Evolutionary conservation across 2,113 vertebrate genomes (phyloP).

Genomic region (Boulengeromyrus knoepffleri): DNA sequence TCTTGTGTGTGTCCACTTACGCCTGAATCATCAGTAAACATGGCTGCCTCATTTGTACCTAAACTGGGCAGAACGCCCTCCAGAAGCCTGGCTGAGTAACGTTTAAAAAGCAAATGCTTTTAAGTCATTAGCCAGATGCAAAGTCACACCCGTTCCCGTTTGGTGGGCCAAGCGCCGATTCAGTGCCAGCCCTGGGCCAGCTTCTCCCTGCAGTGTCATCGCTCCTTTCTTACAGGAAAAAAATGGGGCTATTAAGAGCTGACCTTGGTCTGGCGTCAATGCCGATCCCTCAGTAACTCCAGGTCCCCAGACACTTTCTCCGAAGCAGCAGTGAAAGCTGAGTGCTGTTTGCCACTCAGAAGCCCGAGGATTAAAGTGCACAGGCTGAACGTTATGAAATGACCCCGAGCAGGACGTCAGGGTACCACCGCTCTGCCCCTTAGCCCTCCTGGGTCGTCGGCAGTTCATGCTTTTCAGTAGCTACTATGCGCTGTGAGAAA

Average conservation of each 20-base stretch:
- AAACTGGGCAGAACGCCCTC: background rate
- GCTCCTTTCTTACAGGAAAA: background rate
- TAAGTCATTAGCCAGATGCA: slow-evolving; percentile 3
- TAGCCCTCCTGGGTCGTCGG: background rate
- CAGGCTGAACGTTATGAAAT: background rate
- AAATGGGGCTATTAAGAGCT: background rate
- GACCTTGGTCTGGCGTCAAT: background rate
- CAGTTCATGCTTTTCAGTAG: background rate
- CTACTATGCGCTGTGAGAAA: background rate
- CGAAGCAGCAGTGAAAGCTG: background rate
- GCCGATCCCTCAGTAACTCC: background rate
- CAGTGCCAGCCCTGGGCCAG: background rate
- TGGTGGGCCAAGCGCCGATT: background rate
- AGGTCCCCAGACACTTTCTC: background rate
- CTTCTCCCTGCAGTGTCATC: background rate
- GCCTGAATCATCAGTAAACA: background rate
- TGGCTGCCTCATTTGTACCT: background rate
- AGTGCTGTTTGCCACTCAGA: background rate
- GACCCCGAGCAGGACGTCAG: background rate
- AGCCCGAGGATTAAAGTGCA: background rate
- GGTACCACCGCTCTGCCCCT: background rate
- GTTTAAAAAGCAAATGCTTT: slow-evolving; percentile 9
- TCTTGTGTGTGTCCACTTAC: background rate
- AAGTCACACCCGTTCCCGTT: background rate
- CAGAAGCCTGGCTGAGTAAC: background rate